Base-by-base conservation (phyloP, 2,888 invertebrate species). In the Hesperia comma region DNA sequence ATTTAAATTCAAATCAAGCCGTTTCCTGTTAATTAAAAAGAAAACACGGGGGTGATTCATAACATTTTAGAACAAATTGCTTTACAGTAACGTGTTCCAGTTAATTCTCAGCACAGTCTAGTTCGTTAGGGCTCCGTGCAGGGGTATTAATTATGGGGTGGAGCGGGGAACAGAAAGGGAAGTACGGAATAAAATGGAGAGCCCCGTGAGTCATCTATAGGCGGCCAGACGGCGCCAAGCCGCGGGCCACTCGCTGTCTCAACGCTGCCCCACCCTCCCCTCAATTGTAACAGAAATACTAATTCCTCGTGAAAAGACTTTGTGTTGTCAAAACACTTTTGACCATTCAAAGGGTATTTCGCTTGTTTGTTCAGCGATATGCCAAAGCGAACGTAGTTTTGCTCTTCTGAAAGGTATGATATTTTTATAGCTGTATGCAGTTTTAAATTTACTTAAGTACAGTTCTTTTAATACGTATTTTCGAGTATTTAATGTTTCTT, bases 181-280 rank as follows among this genome's bases (percentile, higher is more conserved):
- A 85, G 83, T 72, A 72, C 70, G 70, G 71, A 68, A 66, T 66
- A 66, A 61, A 75, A 77, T 76, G 90, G 88, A 86, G 86, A 85
- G 85, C 79, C 91, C 90, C 75, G 80, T 92, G 92, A 92, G 80
- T 92, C 92, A 92, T 78, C 76, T 73, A 73, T 69, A 70, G 70
- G 76, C 90, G 88, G 68, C 91, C 82, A 88, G 90, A 88, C 90
- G 91, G 90, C 91, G 91, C 90, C 88, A 76, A 68, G 69, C 61
- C 71, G 72, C 71, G 60, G 68, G 74, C 72, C 81, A 82, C 80
- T 81, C 81, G 82, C 82, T 86, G 85, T 85, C 85, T 64, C 26
- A 53, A 6, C 85, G n/a, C 84, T 87, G 79, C 73, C 77, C 77
- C 79, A 78, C 72, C 79, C 78, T 72, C 75, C 73, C 78, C 81